These are phyloP conservation scores for Thrips palmi DNA, from an alignment of 1,140 invertebrate genomes.

Conservation along the genomic window DNA sequence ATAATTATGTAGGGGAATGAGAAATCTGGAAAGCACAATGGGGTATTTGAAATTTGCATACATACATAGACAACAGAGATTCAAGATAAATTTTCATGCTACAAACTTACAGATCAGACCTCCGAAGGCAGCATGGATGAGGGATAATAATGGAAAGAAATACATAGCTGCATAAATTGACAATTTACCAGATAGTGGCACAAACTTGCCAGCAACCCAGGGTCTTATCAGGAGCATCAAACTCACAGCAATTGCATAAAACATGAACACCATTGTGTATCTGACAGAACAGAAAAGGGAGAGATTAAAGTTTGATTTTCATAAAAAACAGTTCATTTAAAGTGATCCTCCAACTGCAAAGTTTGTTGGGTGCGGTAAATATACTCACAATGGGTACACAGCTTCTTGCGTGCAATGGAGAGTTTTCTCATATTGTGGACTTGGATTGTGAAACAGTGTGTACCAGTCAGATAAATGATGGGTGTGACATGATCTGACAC, in stretches of 20 bases:
- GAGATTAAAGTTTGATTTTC: too few relatives aligned
- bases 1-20: slow-evolving; percentile 90
- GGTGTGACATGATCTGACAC: slow-evolving; percentile 56
- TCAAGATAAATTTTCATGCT: slow-evolving; percentile 13
- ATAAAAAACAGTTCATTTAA: background rate
- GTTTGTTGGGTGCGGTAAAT: too few relatives aligned
- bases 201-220: slow-evolving; percentile 40
- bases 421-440: slow-evolving; percentile 71
- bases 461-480: slow-evolving; percentile 84
- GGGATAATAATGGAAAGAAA: slow-evolving; percentile 75
- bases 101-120: slow-evolving; percentile 83
- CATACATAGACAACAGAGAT: too few relatives aligned
- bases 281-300: slow-evolving; percentile 43
- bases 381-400: slow-evolving; percentile 84
- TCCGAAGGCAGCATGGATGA: slow-evolving; percentile 76
- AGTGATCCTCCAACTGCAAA: background rate
- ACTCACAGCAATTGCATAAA: slow-evolving; percentile 66
- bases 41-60: too few relatives aligned
- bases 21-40: slow-evolving; percentile 72
- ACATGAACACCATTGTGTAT: slow-evolving; percentile 86
- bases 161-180: slow-evolving; percentile 88
- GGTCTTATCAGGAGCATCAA: slow-evolving; percentile 65
- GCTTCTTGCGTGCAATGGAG: slow-evolving; percentile 92
- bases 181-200: slow-evolving; percentile 34
- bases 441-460: slow-evolving; percentile 84